A percentile compares a stretch with the other conserved stretches of the same genome.
Conservation (phyloP, 2,113 vertebrate species). For the Pterocles burchelli region DNA sequence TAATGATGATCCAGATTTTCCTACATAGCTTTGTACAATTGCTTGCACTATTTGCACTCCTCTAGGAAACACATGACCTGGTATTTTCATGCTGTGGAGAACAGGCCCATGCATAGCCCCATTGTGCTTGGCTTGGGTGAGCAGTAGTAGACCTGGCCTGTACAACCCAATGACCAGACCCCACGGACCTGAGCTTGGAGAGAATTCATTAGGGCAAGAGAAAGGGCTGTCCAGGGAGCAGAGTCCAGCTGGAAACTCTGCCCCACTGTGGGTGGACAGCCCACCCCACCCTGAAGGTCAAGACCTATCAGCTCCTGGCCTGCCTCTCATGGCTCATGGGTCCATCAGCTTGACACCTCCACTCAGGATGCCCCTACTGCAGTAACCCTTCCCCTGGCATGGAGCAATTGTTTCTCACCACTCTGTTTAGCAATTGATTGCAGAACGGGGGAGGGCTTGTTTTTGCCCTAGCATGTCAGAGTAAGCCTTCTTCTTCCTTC, state of each 20-base stretch:
- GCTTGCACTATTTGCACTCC: neutral
- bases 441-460: neutral
- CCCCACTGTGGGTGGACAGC: neutral
- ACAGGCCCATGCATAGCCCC: accelerated
- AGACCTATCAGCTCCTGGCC: neutral
- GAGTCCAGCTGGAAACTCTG: neutral
- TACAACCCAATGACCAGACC: neutral
- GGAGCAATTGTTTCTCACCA: neutral
- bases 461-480: neutral
- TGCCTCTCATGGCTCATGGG: neutral
- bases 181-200: neutral
- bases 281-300: neutral
- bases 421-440: neutral
- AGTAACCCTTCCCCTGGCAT: neutral
- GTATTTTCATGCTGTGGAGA: neutral
- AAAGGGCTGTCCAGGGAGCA: neutral
- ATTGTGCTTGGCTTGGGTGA: neutral
- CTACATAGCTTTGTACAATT: neutral
- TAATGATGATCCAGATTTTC: neutral
- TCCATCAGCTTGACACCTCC: neutral
- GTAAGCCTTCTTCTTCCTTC: neutral
- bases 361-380: neutral
- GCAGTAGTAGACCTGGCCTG: neutral
- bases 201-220: neutral
- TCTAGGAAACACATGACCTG: neutral